Evolutionary conservation across 2,113 vertebrate species (phyloP), one percentile per base, ranked within the genome.

Genomic region (Piaya cayana): DNA sequence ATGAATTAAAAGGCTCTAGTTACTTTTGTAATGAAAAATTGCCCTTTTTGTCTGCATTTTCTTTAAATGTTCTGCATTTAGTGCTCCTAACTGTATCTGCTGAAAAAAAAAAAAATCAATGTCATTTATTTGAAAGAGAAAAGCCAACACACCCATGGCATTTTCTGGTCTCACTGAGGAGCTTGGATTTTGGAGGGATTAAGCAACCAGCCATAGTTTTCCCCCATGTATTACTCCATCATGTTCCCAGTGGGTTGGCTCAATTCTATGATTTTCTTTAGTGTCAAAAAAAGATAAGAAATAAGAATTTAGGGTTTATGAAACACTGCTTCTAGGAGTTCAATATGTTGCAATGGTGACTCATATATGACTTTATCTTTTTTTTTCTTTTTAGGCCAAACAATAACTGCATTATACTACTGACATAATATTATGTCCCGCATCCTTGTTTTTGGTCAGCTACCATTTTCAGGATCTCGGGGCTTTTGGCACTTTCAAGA

Each of bases 131-230:
- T 60, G 18, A 62, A 70, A 65, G 6, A 75, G 14, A 9, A 60
- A 90, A 92, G 12, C 1, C 2, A 58, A 6, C 19, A 56, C 37
- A 71, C 30, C 21, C 8, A 11, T 12, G 1, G 5, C 0, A 9
- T 64, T 86, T 92, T 74, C 29, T 75, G 15, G 26, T 82, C 7
- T 90, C 32, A 18, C 15, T 47, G 43, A 85, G 20, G 5, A 90
- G 11, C 9, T 29, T 75, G 12, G 15, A 50, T 67, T 86, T 86
- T n/a, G 6, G 0, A 3, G 3, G 18, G 8, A 62, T 88, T 90
- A 67, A 86, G 42, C 15, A 85, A 43, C 2, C 17, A 75, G 4
- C 1, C 8, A 76, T 49, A 52, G 5, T 27, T 86, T 86, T 87
- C 63, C 56, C 26, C 79, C 7, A 19, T 27, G 23, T 2, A 2